These are phyloP conservation scores for Trypoxylus dichotomus DNA, from an alignment of 1,140 invertebrate genomes.

Conservation along the genomic window DNA sequence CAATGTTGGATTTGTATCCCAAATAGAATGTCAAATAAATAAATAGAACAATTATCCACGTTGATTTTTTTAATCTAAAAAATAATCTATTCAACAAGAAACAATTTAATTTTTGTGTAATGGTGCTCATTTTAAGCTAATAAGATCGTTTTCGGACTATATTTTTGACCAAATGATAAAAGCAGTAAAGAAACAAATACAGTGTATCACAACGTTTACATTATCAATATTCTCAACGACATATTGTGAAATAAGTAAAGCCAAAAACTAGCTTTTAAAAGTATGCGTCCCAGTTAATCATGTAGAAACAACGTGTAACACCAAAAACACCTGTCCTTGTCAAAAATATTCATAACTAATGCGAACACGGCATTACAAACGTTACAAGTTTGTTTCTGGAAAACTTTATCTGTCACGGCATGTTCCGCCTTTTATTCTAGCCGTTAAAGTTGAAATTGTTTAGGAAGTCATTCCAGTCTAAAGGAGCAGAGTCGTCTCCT, in stretches of 20 bases:
- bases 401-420: constrained; percentile 11
- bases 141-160: no score
- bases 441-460: constrained; percentile 24
- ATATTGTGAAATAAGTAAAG: background rate
- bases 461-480: constrained; percentile 18
- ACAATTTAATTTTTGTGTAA: no score
- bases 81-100: no score
- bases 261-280: background rate
- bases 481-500: background rate
- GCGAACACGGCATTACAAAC: background rate
- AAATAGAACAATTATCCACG: no score
- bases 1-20: no score
- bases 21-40: no score
- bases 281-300: background rate
- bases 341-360: constrained; percentile 2
- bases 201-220: no score
- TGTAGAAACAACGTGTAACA: background rate
- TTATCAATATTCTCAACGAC: background rate
- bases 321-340: background rate
- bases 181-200: no score
- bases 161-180: no score
- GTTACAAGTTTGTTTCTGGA: constrained; percentile 11
- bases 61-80: no score
- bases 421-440: constrained; percentile 6
- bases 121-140: no score